phyloP scores from a whole-genome alignment of 2,888 invertebrate genomes.

The Heteromyza rotundicornis region DNA sequence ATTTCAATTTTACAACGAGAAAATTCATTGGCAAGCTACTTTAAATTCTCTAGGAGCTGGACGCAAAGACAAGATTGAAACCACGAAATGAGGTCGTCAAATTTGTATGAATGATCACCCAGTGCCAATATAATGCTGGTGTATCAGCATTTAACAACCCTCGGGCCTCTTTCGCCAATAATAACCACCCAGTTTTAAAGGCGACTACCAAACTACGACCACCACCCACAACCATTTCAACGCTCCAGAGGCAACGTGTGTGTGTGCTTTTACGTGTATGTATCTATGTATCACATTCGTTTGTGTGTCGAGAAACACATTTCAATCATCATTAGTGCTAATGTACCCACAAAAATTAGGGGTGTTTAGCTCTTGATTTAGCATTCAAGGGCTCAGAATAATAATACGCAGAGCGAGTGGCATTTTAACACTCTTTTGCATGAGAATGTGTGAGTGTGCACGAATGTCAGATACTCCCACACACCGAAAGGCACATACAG shows the following conservation, averaged over 20 bases:
- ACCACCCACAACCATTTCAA: neutral
- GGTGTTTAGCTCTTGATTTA: conserved; percentile 47
- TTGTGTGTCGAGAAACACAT: conserved; percentile 44
- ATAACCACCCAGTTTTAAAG: neutral
- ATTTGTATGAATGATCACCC: too few relatives aligned
- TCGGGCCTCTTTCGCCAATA: neutral
- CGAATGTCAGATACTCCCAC: conserved; percentile 17
- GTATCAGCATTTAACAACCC: conserved; percentile 4
- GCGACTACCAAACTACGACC: neutral
- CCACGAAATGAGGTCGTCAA: too few relatives aligned
- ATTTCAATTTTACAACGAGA: too few relatives aligned
- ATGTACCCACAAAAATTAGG: conserved; percentile 64
- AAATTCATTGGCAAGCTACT: too few relatives aligned
- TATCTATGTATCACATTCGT: conserved; percentile 8
- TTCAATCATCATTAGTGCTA: conserved; percentile 64
- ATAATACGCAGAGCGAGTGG: conserved; percentile 13
- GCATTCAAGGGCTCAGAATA: conserved; percentile 31
- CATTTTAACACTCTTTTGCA: conserved; percentile 30
- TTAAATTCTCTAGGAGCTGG: too few relatives aligned
- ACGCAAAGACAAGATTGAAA: too few relatives aligned
- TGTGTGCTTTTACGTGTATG: conserved; percentile 2
- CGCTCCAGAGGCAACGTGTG: too few relatives aligned
- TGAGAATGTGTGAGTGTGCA: neutral
- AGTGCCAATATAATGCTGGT: neutral
- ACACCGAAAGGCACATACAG: neutral